A percentile compares a stretch with the other conserved stretches of the same genome.
Conservation (phyloP, 2,888 invertebrate species). For the Schizaphis graminum region DNA sequence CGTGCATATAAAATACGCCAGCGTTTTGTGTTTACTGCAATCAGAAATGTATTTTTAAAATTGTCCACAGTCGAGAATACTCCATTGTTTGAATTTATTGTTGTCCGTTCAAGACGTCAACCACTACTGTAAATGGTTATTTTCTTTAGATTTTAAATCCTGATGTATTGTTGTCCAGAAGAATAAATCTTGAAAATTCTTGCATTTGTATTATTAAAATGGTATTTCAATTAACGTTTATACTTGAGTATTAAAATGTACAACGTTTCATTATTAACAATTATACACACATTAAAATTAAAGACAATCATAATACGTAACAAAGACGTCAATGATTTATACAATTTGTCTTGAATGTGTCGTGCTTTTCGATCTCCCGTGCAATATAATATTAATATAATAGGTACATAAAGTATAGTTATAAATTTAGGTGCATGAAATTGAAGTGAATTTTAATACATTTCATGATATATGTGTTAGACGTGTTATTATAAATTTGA, state of each 20-base stretch:
- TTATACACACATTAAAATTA: not conserved
- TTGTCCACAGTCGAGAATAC: not conserved
- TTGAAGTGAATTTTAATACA: not conserved
- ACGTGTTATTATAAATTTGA: not conserved
- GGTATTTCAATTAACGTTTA: not conserved
- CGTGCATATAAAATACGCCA: not conserved
- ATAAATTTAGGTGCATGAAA: not conserved
- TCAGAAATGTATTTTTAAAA: not conserved
- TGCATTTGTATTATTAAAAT: not conserved
- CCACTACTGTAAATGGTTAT: not conserved
- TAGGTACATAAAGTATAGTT: too few relatives aligned
- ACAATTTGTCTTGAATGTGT: not conserved
- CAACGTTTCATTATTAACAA: not conserved
- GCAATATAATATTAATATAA: too few relatives aligned
- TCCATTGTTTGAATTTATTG: not conserved
- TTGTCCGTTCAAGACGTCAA: not conserved
- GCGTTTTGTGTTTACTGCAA: not conserved
- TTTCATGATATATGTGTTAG: not conserved
- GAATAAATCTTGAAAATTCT: not conserved
- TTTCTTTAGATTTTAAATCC: not conserved
- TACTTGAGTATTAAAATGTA: not conserved
- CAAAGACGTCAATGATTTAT: not conserved
- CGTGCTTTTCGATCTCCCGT: not conserved
- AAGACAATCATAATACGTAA: not conserved
- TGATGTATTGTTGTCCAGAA: not conserved